Conservation (phyloP, 2,797 vertebrate genomes). For the Gephyroberyx darwinii region DNA sequence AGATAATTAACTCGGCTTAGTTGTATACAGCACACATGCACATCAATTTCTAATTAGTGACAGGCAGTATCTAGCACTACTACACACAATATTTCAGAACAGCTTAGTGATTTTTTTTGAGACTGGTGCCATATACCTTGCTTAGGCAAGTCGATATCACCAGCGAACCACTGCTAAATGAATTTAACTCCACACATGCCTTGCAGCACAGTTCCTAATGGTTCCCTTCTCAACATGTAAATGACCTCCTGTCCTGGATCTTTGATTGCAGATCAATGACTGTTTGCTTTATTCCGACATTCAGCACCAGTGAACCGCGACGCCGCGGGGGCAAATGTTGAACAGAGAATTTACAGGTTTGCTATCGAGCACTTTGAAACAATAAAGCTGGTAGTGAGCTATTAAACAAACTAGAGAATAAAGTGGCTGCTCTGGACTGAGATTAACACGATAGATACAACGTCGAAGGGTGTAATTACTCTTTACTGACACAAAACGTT, state of each 20-base stretch:
- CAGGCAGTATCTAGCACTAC: conserved; percentile 32
- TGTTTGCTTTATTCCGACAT: conserved; percentile 89
- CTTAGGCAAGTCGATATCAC: conserved; percentile 79
- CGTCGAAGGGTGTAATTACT: conserved; percentile 86
- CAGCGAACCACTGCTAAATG: conserved; percentile 82
- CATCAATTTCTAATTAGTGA: conserved; percentile 73
- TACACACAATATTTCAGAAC: conserved; percentile 50
- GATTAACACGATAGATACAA: conserved; percentile 87
- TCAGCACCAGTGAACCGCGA: conserved; percentile 90
- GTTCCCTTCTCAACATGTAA: conserved; percentile 87
- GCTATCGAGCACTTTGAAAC: conserved; percentile 90
- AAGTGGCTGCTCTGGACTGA: conserved; percentile 83
- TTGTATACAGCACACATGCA: conserved; percentile 56
- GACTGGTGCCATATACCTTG: conserved; percentile 47
- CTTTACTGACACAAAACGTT: conserved; percentile 82
- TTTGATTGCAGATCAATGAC: conserved; percentile 96
- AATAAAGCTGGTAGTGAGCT: conserved; percentile 88
- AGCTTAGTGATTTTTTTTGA: conserved; percentile 26
- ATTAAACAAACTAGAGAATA: conserved; percentile 93
- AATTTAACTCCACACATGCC: conserved; percentile 84
- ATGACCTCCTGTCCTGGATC: conserved; percentile 88
- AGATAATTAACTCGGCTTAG: conserved; percentile 68
- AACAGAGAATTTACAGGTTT: conserved; percentile 90
- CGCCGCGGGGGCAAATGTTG: conserved; percentile 87
- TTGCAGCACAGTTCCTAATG: conserved; percentile 84